A percentile compares a stretch with the other conserved stretches of the same genome.
Evolutionary conservation across 2,888 invertebrate species (phyloP).

Genomic region (Argynnis bischoffii): DNA sequence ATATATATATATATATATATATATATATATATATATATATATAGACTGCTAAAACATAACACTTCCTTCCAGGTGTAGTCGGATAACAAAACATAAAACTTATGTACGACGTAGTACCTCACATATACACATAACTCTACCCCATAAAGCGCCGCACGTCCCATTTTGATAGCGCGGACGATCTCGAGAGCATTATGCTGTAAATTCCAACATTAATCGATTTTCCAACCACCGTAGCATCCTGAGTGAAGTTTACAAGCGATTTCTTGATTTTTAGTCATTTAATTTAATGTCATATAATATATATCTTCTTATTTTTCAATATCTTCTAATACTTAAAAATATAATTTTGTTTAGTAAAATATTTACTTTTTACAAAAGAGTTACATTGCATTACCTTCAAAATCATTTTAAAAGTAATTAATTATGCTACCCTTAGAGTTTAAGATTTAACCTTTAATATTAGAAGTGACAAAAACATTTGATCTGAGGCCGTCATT

Average conservation of each 20-base stretch:
- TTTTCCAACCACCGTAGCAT: slow-evolving; percentile 39
- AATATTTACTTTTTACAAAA: no score
- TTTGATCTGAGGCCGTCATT: no score
- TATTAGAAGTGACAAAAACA: no score
- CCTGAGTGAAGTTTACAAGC: slow-evolving; percentile 22
- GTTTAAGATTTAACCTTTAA: no score
- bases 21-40: no score
- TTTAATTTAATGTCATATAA: neutral
- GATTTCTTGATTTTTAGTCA: slow-evolving; percentile 5
- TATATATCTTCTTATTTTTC: neutral
- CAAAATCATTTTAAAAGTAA: no score
- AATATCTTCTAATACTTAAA: no score
- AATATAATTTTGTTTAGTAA: no score
- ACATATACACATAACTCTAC: slow-evolving; percentile 29
- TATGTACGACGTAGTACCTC: slow-evolving; percentile 3
- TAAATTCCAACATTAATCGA: slow-evolving; percentile 43
- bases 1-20: no score
- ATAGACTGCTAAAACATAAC: no score
- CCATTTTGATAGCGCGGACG: slow-evolving; percentile 44
- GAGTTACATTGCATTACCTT: no score
- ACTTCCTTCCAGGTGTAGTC: neutral
- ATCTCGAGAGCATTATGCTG: slow-evolving; percentile 38
- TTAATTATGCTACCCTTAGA: no score
- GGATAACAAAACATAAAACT: neutral
- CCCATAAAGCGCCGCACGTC: slow-evolving; percentile 42